phyloP scores from a whole-genome alignment of 2,888 invertebrate genomes.

The Beris morrisii region DNA sequence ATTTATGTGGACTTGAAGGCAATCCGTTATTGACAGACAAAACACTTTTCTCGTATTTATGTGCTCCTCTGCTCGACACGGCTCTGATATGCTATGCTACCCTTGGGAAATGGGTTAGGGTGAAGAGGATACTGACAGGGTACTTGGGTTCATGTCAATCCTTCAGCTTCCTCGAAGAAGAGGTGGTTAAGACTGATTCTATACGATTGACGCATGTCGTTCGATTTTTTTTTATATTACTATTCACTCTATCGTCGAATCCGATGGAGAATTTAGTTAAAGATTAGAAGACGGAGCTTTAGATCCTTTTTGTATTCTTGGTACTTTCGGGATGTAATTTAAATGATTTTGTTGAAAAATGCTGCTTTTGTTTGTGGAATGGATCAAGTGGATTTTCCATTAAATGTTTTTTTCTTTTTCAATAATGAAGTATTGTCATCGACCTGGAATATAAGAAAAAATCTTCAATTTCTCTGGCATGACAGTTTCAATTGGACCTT shows the following conservation, averaged over 20 bases:
- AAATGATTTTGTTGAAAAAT: constrained; percentile 10
- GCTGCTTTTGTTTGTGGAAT: too few species aligned
- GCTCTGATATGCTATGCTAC: background rate
- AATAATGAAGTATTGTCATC: too few species aligned
- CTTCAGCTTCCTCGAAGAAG: background rate
- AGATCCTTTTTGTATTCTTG: constrained; percentile 12
- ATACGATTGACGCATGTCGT: constrained; percentile 20
- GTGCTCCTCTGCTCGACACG: constrained; percentile 7
- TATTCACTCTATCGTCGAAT: constrained; percentile 2
- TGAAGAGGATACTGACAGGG: background rate
- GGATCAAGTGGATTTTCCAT: too few species aligned
- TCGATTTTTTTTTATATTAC: constrained; percentile 12
- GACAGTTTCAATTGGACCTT: too few species aligned
- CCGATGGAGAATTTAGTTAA: background rate
- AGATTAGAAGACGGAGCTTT: constrained; percentile 2
- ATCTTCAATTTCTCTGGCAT: too few species aligned
- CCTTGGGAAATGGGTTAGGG: background rate
- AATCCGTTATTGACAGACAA: constrained; percentile 27
- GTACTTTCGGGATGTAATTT: background rate
- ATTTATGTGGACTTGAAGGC: constrained; percentile 8
- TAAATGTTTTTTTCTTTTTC: too few species aligned
- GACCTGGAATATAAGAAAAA: too few species aligned
- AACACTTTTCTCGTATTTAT: constrained; percentile 17
- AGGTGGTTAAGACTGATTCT: background rate
- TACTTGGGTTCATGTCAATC: constrained; percentile 11